phyloP scores from a whole-genome alignment of 2,113 vertebrate species.

The Rallus limicola region DNA sequence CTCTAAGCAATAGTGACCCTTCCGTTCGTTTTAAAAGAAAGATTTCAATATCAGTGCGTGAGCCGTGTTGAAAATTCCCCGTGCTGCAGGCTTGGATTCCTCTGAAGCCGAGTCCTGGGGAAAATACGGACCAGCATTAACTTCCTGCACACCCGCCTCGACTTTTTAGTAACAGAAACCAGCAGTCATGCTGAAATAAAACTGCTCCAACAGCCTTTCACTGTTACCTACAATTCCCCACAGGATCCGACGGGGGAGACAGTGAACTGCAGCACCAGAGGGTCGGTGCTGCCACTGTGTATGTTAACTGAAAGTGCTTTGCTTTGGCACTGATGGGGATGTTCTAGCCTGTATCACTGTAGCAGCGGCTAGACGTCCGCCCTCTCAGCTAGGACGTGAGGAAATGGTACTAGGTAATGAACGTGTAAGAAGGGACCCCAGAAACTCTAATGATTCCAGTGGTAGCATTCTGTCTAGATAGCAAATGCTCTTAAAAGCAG shows the following conservation, averaged over 20 bases:
- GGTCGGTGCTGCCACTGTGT: rapidly evolving
- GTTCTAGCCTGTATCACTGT: neutral
- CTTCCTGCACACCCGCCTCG: neutral
- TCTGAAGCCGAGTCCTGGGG: neutral
- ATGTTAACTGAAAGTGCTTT: neutral
- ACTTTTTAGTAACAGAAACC: neutral
- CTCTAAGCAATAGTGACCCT: neutral
- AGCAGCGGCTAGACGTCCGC: neutral
- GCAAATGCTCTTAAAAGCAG: neutral
- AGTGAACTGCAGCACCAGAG: neutral
- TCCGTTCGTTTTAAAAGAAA: neutral
- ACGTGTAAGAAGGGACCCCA: neutral
- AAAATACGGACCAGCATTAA: neutral
- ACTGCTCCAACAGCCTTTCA: neutral
- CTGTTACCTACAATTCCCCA: neutral
- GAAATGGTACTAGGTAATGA: neutral
- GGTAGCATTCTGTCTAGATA: neutral
- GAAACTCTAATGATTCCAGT: neutral
- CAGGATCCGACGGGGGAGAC: neutral
- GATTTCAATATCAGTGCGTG: neutral
- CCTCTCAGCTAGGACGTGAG: neutral
- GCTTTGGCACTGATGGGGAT: neutral
- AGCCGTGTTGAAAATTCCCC: neutral
- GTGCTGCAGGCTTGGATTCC: neutral
- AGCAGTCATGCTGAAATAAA: neutral